Percentiles rank a stretch among this genome's conserved stretches.
Conservation (phyloP, 1,140 invertebrate species). For the Melanaphis sacchari region DNA sequence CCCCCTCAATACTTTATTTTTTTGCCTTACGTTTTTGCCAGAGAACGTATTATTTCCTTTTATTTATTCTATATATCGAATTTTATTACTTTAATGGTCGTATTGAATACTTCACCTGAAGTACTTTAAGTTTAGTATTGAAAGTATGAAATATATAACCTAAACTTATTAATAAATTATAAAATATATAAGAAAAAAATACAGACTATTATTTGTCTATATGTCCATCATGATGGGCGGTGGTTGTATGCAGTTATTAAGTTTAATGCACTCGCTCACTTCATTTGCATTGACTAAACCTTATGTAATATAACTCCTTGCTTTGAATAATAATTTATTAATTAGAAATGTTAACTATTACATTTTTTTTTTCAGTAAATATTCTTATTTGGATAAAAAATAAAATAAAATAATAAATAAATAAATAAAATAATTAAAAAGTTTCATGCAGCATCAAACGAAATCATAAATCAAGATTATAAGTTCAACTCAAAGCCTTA, state of each 20-base stretch:
- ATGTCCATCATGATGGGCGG: no score
- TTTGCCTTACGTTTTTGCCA: conserved; percentile 33
- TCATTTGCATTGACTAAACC: neutral
- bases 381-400: neutral
- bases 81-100: conserved; percentile 42
- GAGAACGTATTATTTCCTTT: conserved; percentile 51
- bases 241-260: neutral
- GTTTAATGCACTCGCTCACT: neutral
- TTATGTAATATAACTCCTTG: neutral
- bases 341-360: neutral
- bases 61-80: conserved; percentile 43
- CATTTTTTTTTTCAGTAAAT: neutral
- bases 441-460: neutral
- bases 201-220: neutral
- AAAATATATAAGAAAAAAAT: neutral
- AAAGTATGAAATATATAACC: conserved; percentile 1
- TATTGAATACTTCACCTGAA: conserved; percentile 26
- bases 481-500: neutral
- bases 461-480: neutral
- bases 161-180: conserved; percentile 28
- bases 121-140: conserved; percentile 33
- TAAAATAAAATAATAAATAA: no score
- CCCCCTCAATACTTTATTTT: conserved; percentile 40
- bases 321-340: neutral
- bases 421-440: no score